Evolutionary conservation across 1,140 invertebrate genomes (phyloP).

Genomic region (Drosophila littoralis): DNA sequence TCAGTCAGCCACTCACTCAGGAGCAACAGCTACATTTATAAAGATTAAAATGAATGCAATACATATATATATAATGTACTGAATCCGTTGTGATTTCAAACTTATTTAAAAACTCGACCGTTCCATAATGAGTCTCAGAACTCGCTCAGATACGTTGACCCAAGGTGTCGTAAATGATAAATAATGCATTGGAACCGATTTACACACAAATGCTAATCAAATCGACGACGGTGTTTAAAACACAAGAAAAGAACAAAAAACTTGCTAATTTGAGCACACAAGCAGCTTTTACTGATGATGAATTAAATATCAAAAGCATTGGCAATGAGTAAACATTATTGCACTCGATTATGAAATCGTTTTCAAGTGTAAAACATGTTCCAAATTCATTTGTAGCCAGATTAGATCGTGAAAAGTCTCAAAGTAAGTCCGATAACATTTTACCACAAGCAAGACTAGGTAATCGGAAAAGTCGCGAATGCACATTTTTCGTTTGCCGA

Average conservation of each 20-base stretch:
- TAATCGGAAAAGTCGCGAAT: no score
- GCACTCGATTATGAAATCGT: no score
- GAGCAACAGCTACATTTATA: no score
- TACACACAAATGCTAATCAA: slow-evolving; percentile 71
- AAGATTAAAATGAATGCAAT: neutral
- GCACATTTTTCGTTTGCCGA: no score
- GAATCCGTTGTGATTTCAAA: neutral
- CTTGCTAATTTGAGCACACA: slow-evolving; percentile 63
- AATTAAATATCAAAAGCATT: no score
- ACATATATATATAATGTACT: neutral
- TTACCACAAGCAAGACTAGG: no score
- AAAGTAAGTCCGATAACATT: no score
- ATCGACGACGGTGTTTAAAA: slow-evolving; percentile 43
- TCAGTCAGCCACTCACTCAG: no score
- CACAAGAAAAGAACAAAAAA: slow-evolving; percentile 39
- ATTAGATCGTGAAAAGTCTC: no score
- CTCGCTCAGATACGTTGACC: slow-evolving; percentile 36
- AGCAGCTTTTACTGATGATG: slow-evolving; percentile 25
- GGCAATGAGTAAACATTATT: no score
- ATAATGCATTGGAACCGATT: slow-evolving; percentile 51
- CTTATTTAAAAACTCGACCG: neutral
- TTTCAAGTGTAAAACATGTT: no score
- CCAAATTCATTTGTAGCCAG: no score
- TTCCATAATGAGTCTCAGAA: neutral
- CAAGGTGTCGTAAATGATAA: slow-evolving; percentile 25